Percentiles rank a stretch among this genome's conserved stretches.
Evolutionary conservation across 2,888 invertebrate species (phyloP).

Genomic region (Cosmia trapezina): DNA sequence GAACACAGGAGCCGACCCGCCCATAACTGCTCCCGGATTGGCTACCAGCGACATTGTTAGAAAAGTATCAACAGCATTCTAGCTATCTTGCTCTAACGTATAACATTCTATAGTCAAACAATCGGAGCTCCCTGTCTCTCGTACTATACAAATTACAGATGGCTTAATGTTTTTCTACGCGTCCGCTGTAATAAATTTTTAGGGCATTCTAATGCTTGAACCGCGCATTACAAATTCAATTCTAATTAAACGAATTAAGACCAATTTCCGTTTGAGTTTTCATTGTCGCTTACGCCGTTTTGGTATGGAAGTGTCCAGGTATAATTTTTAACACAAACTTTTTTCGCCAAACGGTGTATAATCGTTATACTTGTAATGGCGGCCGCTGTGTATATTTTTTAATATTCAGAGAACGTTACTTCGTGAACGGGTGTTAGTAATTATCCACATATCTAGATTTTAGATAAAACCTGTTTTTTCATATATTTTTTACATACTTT

Average conservation of each 20-base stretch:
- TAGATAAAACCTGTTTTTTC: constrained; percentile 79
- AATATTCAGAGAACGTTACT: constrained; percentile 82
- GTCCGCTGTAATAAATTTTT: constrained; percentile 78
- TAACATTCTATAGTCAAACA: constrained; percentile 40
- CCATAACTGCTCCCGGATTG: constrained; percentile 83
- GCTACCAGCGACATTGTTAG: constrained; percentile 81
- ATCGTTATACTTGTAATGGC: constrained; percentile 84
- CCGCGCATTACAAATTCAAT: constrained; percentile 54
- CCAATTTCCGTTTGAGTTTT: constrained; percentile 38
- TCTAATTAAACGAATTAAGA: constrained; percentile 38
- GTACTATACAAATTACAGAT: constrained; percentile 84
- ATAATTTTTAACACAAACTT: constrained; percentile 86
- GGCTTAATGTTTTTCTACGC: constrained; percentile 86
- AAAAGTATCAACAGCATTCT: constrained; percentile 68
- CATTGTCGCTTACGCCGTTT: constrained; percentile 63
- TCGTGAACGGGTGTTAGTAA: constrained; percentile 82
- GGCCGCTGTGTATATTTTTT: constrained; percentile 72
- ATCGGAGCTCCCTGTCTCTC: constrained; percentile 75
- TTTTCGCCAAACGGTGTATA: constrained; percentile 82
- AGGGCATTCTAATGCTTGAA: constrained; percentile 74
- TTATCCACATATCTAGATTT: constrained; percentile 87
- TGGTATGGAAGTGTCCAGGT: constrained; percentile 49
- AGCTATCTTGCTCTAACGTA: constrained; percentile 76
- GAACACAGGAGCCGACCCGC: constrained; percentile 79
- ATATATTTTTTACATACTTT: constrained; percentile 76